phyloP scores from a whole-genome alignment of 2,113 vertebrate species.

The Dipodomys spectabilis region DNA sequence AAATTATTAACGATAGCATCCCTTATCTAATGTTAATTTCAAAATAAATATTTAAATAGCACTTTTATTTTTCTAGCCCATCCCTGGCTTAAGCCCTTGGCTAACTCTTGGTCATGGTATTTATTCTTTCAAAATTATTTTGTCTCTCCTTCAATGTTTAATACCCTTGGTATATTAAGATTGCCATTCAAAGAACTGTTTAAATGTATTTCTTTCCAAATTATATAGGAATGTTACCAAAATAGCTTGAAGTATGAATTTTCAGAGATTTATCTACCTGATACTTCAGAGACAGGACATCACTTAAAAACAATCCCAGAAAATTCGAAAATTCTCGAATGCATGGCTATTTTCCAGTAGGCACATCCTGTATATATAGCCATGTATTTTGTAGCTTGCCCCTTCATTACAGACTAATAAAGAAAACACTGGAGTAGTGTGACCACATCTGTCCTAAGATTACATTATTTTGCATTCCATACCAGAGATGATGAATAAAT shows the following conservation, averaged over 20 bases:
- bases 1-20: constrained; percentile 10
- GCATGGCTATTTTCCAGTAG: background rate
- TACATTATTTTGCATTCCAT: background rate
- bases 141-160: background rate
- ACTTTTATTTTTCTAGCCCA: background rate
- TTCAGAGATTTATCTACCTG: constrained; percentile 17
- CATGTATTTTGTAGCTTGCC: background rate
- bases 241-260: constrained; percentile 29
- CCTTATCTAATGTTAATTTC: constrained; percentile 36
- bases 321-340: background rate
- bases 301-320: background rate
- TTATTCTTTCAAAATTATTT: background rate
- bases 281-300: background rate
- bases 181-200: constrained; percentile 6
- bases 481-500: background rate
- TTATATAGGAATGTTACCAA: constrained; percentile 20
- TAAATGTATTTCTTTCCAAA: constrained; percentile 30
- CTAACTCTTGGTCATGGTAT: background rate
- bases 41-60: constrained; percentile 53
- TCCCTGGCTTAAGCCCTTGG: background rate
- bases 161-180: background rate
- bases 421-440: background rate
- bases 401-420: background rate
- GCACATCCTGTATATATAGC: background rate
- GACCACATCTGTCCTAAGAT: background rate